phyloP scores from a whole-genome alignment of 2,888 invertebrate species.

The Xestia rhomboidea region DNA sequence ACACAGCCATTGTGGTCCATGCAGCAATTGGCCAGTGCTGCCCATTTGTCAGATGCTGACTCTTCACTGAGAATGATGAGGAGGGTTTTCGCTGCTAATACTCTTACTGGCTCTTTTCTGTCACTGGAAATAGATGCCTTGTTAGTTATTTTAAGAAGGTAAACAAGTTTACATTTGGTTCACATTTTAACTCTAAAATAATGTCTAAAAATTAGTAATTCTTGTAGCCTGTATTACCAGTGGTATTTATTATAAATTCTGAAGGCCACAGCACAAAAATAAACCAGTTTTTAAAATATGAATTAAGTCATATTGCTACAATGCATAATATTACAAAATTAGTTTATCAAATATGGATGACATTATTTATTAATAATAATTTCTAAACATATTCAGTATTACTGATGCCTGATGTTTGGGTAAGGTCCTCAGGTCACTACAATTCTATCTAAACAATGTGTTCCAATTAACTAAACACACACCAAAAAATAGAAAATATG shows the following conservation, averaged over 20 bases:
- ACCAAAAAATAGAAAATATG: background rate
- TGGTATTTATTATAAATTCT: constrained; percentile 9
- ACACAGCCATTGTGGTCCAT: constrained; percentile 94
- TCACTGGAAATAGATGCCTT: constrained; percentile 82
- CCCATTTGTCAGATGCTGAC: constrained; percentile 91
- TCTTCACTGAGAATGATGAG: constrained; percentile 92
- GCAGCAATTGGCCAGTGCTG: constrained; percentile 93
- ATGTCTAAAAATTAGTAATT: background rate
- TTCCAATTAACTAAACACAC: background rate
- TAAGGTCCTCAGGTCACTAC: background rate
- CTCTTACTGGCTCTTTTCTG: constrained; percentile 91
- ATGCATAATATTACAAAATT: background rate
- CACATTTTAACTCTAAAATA: background rate
- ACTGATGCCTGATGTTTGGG: background rate
- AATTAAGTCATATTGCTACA: background rate
- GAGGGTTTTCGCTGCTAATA: constrained; percentile 92
- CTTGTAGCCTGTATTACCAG: background rate
- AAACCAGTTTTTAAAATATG: background rate
- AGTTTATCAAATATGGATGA: background rate
- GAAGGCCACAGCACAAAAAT: background rate
- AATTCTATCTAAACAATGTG: background rate
- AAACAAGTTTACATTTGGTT: no score
- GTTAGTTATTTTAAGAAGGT: background rate
- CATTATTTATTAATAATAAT: background rate
- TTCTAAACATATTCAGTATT: background rate